Evolutionary conservation across 2,113 vertebrate genomes (phyloP).

Genomic region (Gracilinanus agilis): DNA sequence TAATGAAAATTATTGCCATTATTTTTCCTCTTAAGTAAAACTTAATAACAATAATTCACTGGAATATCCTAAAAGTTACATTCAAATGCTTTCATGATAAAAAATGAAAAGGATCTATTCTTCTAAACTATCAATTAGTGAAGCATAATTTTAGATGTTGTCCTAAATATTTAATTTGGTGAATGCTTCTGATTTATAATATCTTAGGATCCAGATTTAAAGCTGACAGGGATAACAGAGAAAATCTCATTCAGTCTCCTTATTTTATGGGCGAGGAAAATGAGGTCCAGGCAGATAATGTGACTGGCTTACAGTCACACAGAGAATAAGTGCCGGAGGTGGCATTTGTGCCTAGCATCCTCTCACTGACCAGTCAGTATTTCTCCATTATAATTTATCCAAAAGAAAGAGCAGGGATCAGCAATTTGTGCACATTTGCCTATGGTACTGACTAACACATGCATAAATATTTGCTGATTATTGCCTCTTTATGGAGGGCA

Average conservation of each 20-base stretch:
- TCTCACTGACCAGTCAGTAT: too few relatives aligned
- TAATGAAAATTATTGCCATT: constrained; percentile 17
- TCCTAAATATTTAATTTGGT: constrained; percentile 64
- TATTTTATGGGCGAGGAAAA: too few relatives aligned
- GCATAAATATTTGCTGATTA: constrained; percentile 37
- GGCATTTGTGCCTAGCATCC: too few relatives aligned
- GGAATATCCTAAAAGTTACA: constrained; percentile 38
- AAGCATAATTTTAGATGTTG: constrained; percentile 40
- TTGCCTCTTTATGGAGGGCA: constrained; percentile 55
- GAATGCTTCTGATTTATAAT: constrained; percentile 46
- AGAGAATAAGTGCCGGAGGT: too few relatives aligned
- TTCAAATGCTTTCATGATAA: constrained; percentile 65
- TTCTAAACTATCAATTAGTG: neutral
- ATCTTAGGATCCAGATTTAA: too few relatives aligned
- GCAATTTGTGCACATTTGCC: constrained; percentile 78
- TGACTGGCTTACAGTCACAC: too few relatives aligned
- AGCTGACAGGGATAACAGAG: too few relatives aligned
- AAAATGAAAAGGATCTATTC: constrained; percentile 63
- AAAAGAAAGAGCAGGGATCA: constrained; percentile 71
- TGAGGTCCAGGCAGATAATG: too few relatives aligned
- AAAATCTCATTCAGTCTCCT: too few relatives aligned
- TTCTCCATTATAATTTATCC: constrained; percentile 68
- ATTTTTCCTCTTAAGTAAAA: constrained; percentile 40
- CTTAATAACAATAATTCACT: constrained; percentile 46
- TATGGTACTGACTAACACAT: neutral